Evolutionary conservation across 2,888 invertebrate genomes (phyloP), one percentile per base, ranked within the genome.

Genomic region (Eupithecia exiguata): DNA sequence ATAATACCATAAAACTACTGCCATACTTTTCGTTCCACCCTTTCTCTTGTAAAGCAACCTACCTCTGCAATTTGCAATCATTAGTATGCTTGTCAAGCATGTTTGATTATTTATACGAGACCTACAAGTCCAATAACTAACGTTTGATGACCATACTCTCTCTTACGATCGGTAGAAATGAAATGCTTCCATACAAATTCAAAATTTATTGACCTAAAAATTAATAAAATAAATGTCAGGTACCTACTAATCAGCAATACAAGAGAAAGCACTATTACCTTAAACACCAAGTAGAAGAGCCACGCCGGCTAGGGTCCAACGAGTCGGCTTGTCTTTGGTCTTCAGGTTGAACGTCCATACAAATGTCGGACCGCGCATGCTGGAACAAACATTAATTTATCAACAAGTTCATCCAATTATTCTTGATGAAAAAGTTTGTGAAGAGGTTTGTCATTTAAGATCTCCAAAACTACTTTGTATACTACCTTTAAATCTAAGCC

Each of bases 261-360:
- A 70, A 74, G 58, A 61, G 43, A 69, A 74, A 68, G 25, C 65
- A 25, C 5, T 35, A 43, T 49, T 49, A 53, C 67, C 43, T 76
- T 68, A 98, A 78, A 97, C 96, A 86, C 98, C 98, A 68, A 99
- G 95, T 68, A 99, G 92, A 62, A 99, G 95, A 5, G 98, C 98
- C 0, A 99, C 99, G 4, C 99, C 99, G 5, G 97, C 99, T 65
- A 99, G 94, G 10, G 98, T 97, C 99, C 99, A 99, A 85, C 98
- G 98, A 0, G 98, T 96, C 0, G 98, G 96, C 81, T 97, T 97
- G 83, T 98, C 98, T 86, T 96, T 97, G 18, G 97, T 98, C 93
- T 97, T 97, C 75, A 99, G 94, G 90, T 98, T 98, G 88, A 99
- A 99, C 0, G 98, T 98, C 99, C 99, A 99, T 16, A 99, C 98